phyloP scores from a whole-genome alignment of 2,113 vertebrate genomes.

The Vidua macroura region DNA sequence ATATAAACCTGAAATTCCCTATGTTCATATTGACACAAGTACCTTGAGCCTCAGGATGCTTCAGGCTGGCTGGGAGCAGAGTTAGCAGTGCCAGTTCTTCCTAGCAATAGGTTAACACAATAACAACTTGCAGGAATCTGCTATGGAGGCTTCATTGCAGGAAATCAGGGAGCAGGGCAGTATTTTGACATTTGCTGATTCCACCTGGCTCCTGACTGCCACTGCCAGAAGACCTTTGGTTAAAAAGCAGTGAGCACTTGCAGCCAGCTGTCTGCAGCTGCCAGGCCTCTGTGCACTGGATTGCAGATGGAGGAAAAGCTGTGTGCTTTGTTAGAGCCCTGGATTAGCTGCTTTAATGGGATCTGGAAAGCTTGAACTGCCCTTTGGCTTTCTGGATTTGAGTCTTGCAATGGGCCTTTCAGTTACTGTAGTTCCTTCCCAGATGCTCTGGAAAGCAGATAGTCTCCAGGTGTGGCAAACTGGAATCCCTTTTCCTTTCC shows the following conservation, averaged over 20 bases:
- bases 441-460: neutral
- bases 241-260: neutral
- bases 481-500: neutral
- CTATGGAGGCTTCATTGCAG: neutral
- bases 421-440: neutral
- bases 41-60: neutral
- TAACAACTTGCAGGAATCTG: neutral
- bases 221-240: neutral
- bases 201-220: neutral
- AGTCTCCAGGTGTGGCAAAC: neutral
- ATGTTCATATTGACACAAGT: neutral
- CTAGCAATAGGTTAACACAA: neutral
- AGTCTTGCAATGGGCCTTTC: neutral
- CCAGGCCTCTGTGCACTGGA: neutral
- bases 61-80: neutral
- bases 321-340: neutral
- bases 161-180: neutral
- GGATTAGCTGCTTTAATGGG: neutral
- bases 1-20: neutral
- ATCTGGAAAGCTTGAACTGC: neutral
- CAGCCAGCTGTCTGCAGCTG: neutral
- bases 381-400: neutral
- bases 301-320: neutral
- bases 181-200: neutral
- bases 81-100: neutral